These are phyloP conservation scores for Hippocampus mohnikei DNA, from an alignment of 2,113 vertebrate species.

Conservation along the genomic window DNA sequence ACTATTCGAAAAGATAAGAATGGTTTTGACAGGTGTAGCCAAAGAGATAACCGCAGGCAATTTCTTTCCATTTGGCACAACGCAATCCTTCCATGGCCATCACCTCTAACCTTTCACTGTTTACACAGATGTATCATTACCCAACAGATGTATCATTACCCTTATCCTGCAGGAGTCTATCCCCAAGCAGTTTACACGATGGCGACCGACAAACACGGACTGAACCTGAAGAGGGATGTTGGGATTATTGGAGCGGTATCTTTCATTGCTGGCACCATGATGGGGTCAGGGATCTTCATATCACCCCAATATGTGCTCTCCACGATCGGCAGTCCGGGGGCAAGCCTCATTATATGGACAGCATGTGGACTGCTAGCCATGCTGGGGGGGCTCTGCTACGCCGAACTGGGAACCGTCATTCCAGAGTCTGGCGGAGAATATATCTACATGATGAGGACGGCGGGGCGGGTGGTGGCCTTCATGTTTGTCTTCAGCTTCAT, in stretches of 20 bases:
- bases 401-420: slow-evolving; percentile 82
- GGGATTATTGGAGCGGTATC: slow-evolving; percentile 75
- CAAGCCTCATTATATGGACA: slow-evolving; percentile 80
- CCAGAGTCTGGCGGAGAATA: slow-evolving; percentile 82
- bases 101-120: neutral
- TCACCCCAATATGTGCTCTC: slow-evolving; percentile 76
- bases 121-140: neutral
- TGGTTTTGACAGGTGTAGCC: neutral
- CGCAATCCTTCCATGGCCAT: neutral
- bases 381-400: slow-evolving; percentile 79
- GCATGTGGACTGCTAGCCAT: slow-evolving; percentile 73
- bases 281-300: slow-evolving; percentile 76
- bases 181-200: slow-evolving; percentile 11
- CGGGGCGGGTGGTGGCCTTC: slow-evolving; percentile 77
- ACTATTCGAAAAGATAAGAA: neutral
- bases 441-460: slow-evolving; percentile 78
- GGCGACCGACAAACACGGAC: slow-evolving; percentile 15
- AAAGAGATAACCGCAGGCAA: neutral
- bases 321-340: slow-evolving; percentile 76
- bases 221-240: slow-evolving; percentile 61
- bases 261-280: slow-evolving; percentile 81
- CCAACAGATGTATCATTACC: neutral
- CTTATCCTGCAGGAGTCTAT: neutral
- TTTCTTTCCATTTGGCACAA: neutral
- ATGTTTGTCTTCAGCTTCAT: slow-evolving; percentile 73